A percentile compares a stretch with the other conserved stretches of the same genome.
Conservation (phyloP, 2,797 vertebrate genomes). For the Champsocephalus gunnari region DNA sequence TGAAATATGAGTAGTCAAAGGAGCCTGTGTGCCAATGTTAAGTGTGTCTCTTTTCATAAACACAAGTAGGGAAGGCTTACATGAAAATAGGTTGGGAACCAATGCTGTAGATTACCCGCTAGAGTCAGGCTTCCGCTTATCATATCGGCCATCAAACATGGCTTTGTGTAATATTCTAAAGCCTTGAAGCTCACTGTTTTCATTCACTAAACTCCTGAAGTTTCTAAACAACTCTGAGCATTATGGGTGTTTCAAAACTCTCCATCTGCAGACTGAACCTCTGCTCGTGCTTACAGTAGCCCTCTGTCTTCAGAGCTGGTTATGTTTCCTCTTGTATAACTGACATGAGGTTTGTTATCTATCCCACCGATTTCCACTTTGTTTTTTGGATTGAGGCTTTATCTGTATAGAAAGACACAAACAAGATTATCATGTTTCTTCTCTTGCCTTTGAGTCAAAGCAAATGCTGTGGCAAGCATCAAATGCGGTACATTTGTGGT, state of each 20-base stretch:
- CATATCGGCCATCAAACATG: conserved; percentile 17
- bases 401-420: background rate
- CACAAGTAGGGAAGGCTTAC: too few relatives aligned
- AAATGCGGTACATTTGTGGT: background rate
- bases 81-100: background rate
- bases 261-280: conserved; percentile 53
- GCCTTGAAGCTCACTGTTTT: conserved; percentile 26
- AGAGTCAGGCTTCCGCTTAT: conserved; percentile 15
- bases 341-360: conserved; percentile 24
- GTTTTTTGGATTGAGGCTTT: conserved; percentile 27
- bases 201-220: conserved; percentile 35
- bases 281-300: conserved; percentile 62
- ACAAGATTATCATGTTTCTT: background rate
- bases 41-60: background rate
- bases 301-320: conserved; percentile 56
- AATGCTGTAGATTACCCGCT: background rate
- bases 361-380: conserved; percentile 15
- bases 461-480: background rate
- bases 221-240: conserved; percentile 17
- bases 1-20: conserved; percentile 10
- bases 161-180: conserved; percentile 1
- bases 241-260: conserved; percentile 32
- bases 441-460: background rate
- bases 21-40: conserved; percentile 3
- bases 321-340: conserved; percentile 43